phyloP scores from a whole-genome alignment of 2,113 vertebrate genomes.

The Platichthys flesus region DNA sequence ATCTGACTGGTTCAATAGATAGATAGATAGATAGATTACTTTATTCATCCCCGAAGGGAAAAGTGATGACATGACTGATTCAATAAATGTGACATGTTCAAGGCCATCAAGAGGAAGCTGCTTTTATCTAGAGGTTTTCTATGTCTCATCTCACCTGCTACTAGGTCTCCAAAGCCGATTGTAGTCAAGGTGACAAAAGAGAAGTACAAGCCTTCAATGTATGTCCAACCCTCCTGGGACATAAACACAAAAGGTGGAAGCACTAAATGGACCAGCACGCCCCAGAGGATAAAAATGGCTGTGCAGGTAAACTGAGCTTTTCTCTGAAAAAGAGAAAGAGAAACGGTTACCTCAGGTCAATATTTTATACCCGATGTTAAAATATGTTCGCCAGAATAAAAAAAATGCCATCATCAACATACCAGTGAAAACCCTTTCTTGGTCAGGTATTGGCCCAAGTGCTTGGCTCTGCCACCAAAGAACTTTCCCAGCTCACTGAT shows the following conservation, averaged over 20 bases:
- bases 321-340: conserved; percentile 79
- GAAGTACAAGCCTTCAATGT: conserved; percentile 96
- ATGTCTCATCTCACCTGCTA: conserved; percentile 85
- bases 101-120: not conserved
- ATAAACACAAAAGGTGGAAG: conserved; percentile 97
- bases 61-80: not conserved
- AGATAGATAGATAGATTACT: no score
- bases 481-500: conserved; percentile 98
- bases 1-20: not conserved
- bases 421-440: conserved; percentile 94
- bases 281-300: conserved; percentile 95
- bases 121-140: not conserved
- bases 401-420: conserved; percentile 46
- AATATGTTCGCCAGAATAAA: not conserved
- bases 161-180: conserved; percentile 96
- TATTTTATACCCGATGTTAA: not conserved
- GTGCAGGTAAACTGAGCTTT: conserved; percentile 97
- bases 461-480: conserved; percentile 96
- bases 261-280: conserved; percentile 92
- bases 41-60: no score
- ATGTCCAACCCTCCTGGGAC: conserved; percentile 95
- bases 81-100: not conserved
- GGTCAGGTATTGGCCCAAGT: conserved; percentile 93
- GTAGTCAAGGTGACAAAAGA: conserved; percentile 98
- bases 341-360: conserved; percentile 1